Base-by-base conservation (phyloP, 2,888 invertebrate species). In the Melieria crassipennis region DNA sequence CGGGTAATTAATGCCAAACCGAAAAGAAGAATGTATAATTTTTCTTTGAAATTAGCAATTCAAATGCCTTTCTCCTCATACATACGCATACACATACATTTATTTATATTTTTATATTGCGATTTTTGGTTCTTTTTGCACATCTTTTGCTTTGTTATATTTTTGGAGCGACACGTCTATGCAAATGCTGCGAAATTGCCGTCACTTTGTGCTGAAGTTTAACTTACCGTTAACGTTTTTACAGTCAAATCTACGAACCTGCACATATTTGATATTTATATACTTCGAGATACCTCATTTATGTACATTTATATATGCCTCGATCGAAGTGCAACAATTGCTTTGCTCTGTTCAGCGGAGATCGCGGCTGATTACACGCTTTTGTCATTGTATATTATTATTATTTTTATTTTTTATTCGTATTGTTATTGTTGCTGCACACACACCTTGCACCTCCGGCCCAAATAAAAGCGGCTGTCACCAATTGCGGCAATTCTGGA, bases 1-100 rank as follows among this genome's bases (percentile, higher is more conserved):
- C 84, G 78, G 83, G 83, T 83, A 83, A 84, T 80, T 83, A 84
- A 75, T 72, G 56, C 57, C 10, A 71, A 62, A 71, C 56, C 61
- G 47, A 75, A 55, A 60, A 65, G 13, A 57, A 62, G 60, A 57
- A 72, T 64, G 61, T 69, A 48, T 52, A 63, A 70, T 55, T 63
- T 9, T 58, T 42, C 30, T 30, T 65, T 64, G 45, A 45, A 46
- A 69, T 63, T 45, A 13, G 30, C 48, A 62, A 13, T 61, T 30
- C 30, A 30, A 30, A 30, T 30, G 30, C 30, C 30, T 30, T 30
- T 30, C 30, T 30, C 30, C 2, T 30, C 10, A 13, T 45, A 42
- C 42, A 62, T 6, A 43, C 64, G 55, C 52, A 47, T 6, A 62
- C 16, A 46, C n/a, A 60, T 5, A 3, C 11, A 60, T 60, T 7